Conservation (phyloP, 2,888 invertebrate species). For the Pherbina coryleti region DNA sequence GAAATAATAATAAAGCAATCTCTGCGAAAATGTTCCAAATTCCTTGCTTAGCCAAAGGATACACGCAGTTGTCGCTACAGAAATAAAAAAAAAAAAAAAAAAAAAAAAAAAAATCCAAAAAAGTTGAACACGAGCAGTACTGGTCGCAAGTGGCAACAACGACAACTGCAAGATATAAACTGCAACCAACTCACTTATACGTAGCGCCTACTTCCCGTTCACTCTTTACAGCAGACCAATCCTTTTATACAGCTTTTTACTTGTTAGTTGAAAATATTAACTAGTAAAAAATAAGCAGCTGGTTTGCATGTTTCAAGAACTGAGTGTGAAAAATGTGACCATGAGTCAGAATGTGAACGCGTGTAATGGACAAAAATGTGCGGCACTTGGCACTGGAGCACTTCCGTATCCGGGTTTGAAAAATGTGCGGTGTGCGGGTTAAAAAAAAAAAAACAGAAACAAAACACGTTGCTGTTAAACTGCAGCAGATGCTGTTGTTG, state of each 20-base stretch:
- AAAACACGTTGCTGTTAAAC: conserved; percentile 7
- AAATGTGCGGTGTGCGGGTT: conserved; percentile 22
- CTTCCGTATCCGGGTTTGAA: conserved; percentile 36
- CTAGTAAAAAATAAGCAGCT: conserved; percentile 50
- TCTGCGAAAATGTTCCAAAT: conserved; percentile 16
- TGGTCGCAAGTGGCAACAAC: conserved; percentile 11
- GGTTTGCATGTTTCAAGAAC: conserved; percentile 52
- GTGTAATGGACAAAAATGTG: conserved; percentile 27
- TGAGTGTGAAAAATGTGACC: conserved; percentile 33
- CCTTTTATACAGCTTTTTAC: too few relatives aligned
- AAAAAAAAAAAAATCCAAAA: conserved; percentile 24
- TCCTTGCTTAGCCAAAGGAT: conserved; percentile 30
- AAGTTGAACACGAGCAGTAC: conserved; percentile 1
- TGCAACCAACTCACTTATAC: neutral
- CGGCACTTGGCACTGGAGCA: conserved; percentile 28
- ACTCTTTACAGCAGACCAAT: neutral
- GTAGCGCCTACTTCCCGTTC: neutral
- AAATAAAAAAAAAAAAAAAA: too few relatives aligned
- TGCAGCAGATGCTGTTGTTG: conserved; percentile 28
- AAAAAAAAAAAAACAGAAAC: neutral
- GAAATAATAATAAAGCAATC: neutral
- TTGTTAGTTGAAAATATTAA: conserved; percentile 32
- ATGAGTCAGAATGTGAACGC: neutral
- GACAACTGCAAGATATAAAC: conserved; percentile 5
- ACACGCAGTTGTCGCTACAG: conserved; percentile 14